A percentile compares a stretch with the other conserved stretches of the same genome.
These are phyloP conservation scores for Cataglyphis altisquamis DNA, from an alignment of 2,888 invertebrate species.

Conservation along the genomic window DNA sequence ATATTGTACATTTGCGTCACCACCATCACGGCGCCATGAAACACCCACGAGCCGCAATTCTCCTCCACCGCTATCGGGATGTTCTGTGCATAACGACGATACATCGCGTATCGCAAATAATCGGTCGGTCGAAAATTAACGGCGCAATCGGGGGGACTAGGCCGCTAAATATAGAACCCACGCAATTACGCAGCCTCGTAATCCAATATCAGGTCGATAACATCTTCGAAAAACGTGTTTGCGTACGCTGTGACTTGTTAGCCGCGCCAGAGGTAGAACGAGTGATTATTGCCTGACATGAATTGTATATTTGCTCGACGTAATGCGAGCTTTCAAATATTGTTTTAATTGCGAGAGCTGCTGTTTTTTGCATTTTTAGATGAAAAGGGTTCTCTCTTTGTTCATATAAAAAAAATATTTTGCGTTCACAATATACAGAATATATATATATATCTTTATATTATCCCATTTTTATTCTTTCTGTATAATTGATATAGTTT, in stretches of 20 bases:
- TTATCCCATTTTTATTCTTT: not conserved
- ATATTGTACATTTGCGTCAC: slow-evolving; percentile 61
- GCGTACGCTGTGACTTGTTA: slow-evolving; percentile 1
- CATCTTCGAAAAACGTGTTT: slow-evolving; percentile 2
- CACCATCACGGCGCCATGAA: slow-evolving; percentile 65
- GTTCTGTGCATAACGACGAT: slow-evolving; percentile 51
- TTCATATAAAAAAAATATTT: not conserved
- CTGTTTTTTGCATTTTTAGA: not conserved
- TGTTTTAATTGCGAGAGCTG: not conserved
- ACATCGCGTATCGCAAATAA: slow-evolving; percentile 52
- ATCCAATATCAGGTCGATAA: not conserved
- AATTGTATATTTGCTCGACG: not conserved
- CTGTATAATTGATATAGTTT: not conserved
- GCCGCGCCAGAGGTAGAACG: not conserved
- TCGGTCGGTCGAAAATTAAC: slow-evolving; percentile 57
- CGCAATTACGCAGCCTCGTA: slow-evolving; percentile 8
- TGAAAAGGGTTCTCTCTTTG: not conserved
- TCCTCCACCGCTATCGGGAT: not conserved
- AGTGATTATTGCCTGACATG: not conserved
- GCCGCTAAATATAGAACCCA: not conserved
- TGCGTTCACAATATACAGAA: not conserved
- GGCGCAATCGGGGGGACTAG: slow-evolving; percentile 33
- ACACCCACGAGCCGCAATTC: slow-evolving; percentile 59
- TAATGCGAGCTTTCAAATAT: not conserved
- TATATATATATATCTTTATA: slow-evolving; percentile 6